Evolutionary conservation across 23 tunicate genomes (phyloP), one percentile per base, ranked within the genome.

Genomic region (Styela plicata): DNA sequence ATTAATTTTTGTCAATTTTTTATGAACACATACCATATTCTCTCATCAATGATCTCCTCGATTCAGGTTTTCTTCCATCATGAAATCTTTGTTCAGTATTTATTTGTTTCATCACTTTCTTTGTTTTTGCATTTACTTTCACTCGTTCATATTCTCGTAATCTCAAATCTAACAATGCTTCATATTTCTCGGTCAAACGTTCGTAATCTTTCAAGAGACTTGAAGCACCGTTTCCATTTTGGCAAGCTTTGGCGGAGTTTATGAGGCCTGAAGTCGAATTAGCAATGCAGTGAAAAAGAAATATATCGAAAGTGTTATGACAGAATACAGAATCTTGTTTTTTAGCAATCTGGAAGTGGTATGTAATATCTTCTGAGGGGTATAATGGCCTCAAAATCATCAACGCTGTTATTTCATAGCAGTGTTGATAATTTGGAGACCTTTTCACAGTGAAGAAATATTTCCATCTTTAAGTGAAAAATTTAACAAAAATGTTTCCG

Each of bases 181-280:
- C 71, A 67, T 67, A 67, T 29, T 67, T 67, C 71, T 67, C 71
- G 22, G 71, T 25, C 30, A 67, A 29, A 16, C 71, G 71, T 67
- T 67, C 71, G 22, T 67, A 67, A 25, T 67, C 71, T 67, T 29
- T 67, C 24, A 27, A 29, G 18, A 67, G 13, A 67, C 24, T 67
- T 0, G 57, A 5, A 44, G 57, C 57, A 44, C 57, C 57, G 57
- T 44, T 44, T 44, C 57, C 57, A 44, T 44, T 44, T 44, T 44
- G 57, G 57, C 57, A 44, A 44, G 57, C 57, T 44, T 13, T 44
- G 57, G 57, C 13, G 7, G 57, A 44, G 57, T 44, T 44, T 5
- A 44, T 44, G 57, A 44, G 57, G 57, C 57, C 57, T 44, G 57
- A 13, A 44, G 13, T 44, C 13, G n/a, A n/a, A n/a, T n/a, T n/a